These are phyloP conservation scores for Julus scanicus DNA, from an alignment of 2,888 invertebrate genomes.

Conservation along the genomic window DNA sequence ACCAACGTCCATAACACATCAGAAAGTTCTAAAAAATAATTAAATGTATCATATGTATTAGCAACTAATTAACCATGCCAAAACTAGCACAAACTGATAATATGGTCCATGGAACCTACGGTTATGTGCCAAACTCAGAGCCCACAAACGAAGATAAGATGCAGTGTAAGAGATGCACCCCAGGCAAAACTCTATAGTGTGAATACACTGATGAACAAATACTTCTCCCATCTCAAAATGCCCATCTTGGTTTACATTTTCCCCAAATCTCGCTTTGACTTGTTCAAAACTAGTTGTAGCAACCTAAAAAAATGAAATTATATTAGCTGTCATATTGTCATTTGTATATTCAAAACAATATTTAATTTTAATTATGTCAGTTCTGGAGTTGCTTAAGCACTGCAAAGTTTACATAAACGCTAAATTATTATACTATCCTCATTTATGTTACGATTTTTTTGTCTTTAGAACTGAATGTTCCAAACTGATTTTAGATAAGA, in stretches of 20 bases:
- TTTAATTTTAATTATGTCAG: too few relatives aligned
- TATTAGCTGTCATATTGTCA: neutral
- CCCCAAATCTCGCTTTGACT: neutral
- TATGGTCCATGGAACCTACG: constrained; percentile 48
- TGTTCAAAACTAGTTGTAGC: neutral
- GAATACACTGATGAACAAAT: constrained; percentile 58
- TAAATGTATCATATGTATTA: neutral
- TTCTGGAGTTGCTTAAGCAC: too few relatives aligned
- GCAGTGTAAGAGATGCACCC: constrained; percentile 58
- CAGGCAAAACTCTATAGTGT: constrained; percentile 58
- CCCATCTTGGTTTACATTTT: neutral
- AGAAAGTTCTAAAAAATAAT: constrained; percentile 74
- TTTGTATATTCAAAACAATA: too few relatives aligned
- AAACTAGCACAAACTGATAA: constrained; percentile 60
- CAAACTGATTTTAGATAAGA: too few relatives aligned
- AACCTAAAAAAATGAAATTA: neutral
- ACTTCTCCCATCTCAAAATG: constrained; percentile 56
- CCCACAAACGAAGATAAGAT: constrained; percentile 58
- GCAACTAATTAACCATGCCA: neutral
- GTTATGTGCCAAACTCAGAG: constrained; percentile 57
- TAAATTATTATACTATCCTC: too few relatives aligned
- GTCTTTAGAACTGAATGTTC: too few relatives aligned
- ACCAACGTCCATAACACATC: constrained; percentile 97
- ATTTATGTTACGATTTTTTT: too few relatives aligned
- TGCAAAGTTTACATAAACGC: too few relatives aligned